Percentiles rank a stretch among this genome's conserved stretches.
Conservation (phyloP, 1,140 invertebrate genomes). For the Drosophila pandora region DNA sequence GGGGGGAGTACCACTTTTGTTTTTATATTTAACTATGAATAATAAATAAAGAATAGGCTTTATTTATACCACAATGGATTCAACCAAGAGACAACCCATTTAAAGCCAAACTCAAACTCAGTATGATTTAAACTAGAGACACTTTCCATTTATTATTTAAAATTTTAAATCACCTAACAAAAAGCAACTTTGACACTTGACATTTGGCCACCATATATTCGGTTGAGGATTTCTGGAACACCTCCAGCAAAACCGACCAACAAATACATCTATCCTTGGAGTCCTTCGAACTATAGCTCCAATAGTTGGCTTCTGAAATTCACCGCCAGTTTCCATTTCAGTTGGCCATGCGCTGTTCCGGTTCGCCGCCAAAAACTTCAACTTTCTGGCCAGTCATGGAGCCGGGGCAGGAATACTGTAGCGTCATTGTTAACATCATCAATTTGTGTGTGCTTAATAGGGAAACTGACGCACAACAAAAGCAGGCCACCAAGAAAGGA, state of each 20-base stretch:
- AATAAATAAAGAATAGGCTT: conserved; percentile 25
- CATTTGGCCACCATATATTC: background rate
- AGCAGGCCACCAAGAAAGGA: conserved; percentile 44
- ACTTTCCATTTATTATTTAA: background rate
- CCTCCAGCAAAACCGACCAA: background rate
- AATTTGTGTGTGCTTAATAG: conserved; percentile 82
- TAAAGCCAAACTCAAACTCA: background rate
- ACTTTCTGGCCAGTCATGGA: conserved; percentile 67
- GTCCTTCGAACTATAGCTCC: conserved; percentile 54
- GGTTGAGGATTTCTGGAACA: conserved; percentile 17
- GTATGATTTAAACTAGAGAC: background rate
- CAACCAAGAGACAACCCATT: background rate
- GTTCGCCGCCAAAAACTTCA: conserved; percentile 66
- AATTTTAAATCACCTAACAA: background rate
- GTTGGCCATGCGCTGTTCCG: conserved; percentile 66
- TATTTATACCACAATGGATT: background rate
- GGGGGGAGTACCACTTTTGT: conserved; percentile 32
- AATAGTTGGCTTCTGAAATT: conserved; percentile 46
- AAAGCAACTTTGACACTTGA: background rate
- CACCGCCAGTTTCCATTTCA: conserved; percentile 59
- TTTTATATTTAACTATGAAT: conserved; percentile 36
- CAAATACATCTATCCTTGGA: background rate
- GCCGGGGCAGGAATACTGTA: conserved; percentile 65
- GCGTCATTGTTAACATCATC: conserved; percentile 82
- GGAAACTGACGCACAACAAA: conserved; percentile 80